phyloP scores from a whole-genome alignment of 2,888 invertebrate species.

The Nymphalis polychloros region DNA sequence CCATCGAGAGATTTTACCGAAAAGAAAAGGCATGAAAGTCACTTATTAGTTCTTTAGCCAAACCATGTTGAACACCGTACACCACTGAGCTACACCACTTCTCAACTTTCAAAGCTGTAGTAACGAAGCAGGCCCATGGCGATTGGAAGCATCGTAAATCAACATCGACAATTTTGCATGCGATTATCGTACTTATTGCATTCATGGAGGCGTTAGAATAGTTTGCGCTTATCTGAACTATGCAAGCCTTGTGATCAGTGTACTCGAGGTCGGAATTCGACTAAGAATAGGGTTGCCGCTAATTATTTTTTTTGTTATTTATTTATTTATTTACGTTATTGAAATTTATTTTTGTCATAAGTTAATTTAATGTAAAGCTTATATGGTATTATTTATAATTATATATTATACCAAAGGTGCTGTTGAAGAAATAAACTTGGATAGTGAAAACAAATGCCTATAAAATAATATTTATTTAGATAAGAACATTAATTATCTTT shows the following conservation, averaged over 20 bases:
- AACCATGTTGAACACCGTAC: background rate
- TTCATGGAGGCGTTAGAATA: constrained; percentile 5
- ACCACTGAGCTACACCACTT: background rate
- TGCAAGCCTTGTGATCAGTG: constrained; percentile 6
- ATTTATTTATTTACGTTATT: no score
- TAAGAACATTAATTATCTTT: no score
- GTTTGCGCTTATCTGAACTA: constrained; percentile 4
- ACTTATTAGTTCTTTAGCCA: background rate
- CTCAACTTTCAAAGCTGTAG: constrained; percentile 25
- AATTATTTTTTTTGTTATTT: no score
- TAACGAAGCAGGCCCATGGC: constrained; percentile 18
- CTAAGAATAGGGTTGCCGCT: background rate
- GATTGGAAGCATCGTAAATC: background rate
- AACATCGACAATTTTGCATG: background rate
- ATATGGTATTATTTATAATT: no score
- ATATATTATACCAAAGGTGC: no score
- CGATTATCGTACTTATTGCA: constrained; percentile 16
- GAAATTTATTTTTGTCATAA: no score
- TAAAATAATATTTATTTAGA: no score
- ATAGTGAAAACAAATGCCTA: no score
- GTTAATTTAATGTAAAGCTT: no score
- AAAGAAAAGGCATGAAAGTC: no score
- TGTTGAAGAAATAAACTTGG: no score
- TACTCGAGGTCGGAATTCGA: constrained; percentile 4
- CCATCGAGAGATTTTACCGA: no score